These are phyloP conservation scores for Cosmorhoe ocellata DNA, from an alignment of 2,888 invertebrate genomes.

Conservation along the genomic window DNA sequence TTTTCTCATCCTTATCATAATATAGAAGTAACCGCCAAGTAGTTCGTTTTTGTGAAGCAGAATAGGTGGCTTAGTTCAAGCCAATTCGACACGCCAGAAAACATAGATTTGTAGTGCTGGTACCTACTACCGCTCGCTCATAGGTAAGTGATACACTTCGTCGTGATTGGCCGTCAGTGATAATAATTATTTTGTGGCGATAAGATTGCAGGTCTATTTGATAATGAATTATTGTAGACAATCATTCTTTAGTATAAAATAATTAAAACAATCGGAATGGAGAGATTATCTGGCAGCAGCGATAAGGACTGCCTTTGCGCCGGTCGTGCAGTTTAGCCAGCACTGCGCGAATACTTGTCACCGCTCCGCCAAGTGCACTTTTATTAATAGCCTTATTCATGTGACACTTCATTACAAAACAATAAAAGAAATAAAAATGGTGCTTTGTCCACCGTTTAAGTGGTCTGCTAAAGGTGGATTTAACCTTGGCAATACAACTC, in stretches of 20 bases:
- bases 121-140: conserved; percentile 6
- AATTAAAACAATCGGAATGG: conserved; percentile 79
- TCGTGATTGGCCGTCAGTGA: conserved; percentile 62
- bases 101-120: conserved; percentile 17
- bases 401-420: conserved; percentile 23
- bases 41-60: background rate
- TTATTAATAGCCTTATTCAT: no score
- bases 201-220: conserved; percentile 74
- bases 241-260: conserved; percentile 71
- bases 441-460: conserved; percentile 73
- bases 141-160: conserved; percentile 7
- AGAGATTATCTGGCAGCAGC: conserved; percentile 68
- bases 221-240: conserved; percentile 68
- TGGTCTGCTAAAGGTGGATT: conserved; percentile 68
- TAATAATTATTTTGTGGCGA: conserved; percentile 64
- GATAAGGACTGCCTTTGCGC: conserved; percentile 68
- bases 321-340: conserved; percentile 55
- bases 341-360: conserved; percentile 71
- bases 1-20: conserved; percentile 30
- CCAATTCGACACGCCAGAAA: conserved; percentile 22
- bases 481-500: conserved; percentile 52
- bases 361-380: conserved; percentile 29
- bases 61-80: background rate
- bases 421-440: conserved; percentile 52
- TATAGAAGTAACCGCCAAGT: background rate